Evolutionary conservation across 1,140 invertebrate genomes (phyloP), one percentile per base, ranked within the genome.

Genomic region (Eurytemora carolleeae): DNA sequence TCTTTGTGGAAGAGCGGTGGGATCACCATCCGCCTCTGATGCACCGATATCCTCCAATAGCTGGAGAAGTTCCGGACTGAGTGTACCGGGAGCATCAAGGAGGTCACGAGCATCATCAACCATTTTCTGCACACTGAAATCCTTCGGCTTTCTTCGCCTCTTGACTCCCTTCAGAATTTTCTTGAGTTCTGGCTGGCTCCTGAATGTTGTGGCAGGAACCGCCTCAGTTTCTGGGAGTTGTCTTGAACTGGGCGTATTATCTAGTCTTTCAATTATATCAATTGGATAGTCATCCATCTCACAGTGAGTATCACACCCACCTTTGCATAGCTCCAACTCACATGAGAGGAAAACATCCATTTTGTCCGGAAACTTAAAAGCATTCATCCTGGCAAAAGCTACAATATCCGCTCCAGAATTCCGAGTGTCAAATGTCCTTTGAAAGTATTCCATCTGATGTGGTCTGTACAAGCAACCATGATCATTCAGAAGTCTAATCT

Each of bases 291-390:
- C 31, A n/a, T 7, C 31, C 31, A 12, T 44, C 31, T 44, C 31
- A 44, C 31, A 44, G n/a, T 44, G 31, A 44, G 31, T 44, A n/a
- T 44, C 31, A 44, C 31, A 44, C 7, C 31, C 31, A 44, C 31
- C 31, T 73, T 88, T 87, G 66, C 86, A 88, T 0, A 90, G 72
- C 67, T 88, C 84, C 0, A 89, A 80, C 63, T 87, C 85, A 67
- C 86, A 90, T 67, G 87, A 84, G 31, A 90, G 79, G 63, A 82
- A 82, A 15, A 90, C 73, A 67, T 90, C 85, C 81, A 87, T 86
- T 22, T 83, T 79, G 68, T 90, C 86, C 0, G 86, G 86, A 72
- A 90, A 90, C 72, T 88, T 88, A 71, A 90, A 88, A 0, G 85
- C 85, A 59, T 64, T 68, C 71, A 90, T 83, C 71, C 78, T 84